Conservation (phyloP, 2,888 invertebrate genomes). For the Caradrina kadenii region DNA sequence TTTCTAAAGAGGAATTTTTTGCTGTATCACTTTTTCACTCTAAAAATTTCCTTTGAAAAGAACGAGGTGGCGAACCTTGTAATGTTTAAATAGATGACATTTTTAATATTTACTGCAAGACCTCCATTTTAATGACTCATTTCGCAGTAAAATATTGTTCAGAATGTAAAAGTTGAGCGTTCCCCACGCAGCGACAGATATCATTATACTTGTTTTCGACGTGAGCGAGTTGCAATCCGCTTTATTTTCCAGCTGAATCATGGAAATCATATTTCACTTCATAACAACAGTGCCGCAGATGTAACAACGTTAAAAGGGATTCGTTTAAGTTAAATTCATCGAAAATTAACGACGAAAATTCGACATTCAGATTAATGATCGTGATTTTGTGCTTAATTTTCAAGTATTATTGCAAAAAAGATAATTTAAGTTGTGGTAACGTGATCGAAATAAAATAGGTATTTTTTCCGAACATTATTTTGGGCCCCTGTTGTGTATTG, state of each 20-base stretch:
- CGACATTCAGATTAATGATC: slow-evolving; percentile 32
- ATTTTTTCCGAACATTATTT: not conserved
- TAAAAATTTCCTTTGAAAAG: slow-evolving; percentile 63
- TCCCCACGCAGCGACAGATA: slow-evolving; percentile 31
- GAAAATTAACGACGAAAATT: slow-evolving; percentile 45
- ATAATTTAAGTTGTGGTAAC: no score
- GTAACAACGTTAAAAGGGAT: slow-evolving; percentile 63
- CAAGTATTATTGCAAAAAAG: slow-evolving; percentile 2
- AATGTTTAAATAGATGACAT: slow-evolving; percentile 65
- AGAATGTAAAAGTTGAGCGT: slow-evolving; percentile 24
- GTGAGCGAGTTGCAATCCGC: slow-evolving; percentile 59
- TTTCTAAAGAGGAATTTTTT: slow-evolving; percentile 67
- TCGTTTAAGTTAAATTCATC: slow-evolving; percentile 55
- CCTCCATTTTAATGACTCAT: slow-evolving; percentile 4
- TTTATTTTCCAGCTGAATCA: slow-evolving; percentile 65
- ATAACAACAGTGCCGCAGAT: slow-evolving; percentile 62
- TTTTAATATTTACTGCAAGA: slow-evolving; percentile 28
- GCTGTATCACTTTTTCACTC: slow-evolving; percentile 59
- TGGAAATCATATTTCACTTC: slow-evolving; percentile 67
- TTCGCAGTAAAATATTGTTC: slow-evolving; percentile 18
- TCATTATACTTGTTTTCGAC: slow-evolving; percentile 62
- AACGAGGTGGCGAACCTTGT: slow-evolving; percentile 59
- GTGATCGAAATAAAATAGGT: slow-evolving; percentile 6
- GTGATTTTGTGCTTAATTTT: slow-evolving; percentile 32
- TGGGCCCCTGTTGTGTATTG: not conserved